phyloP scores from a whole-genome alignment of 2,888 invertebrate species.

The Mesochorus sp. region DNA sequence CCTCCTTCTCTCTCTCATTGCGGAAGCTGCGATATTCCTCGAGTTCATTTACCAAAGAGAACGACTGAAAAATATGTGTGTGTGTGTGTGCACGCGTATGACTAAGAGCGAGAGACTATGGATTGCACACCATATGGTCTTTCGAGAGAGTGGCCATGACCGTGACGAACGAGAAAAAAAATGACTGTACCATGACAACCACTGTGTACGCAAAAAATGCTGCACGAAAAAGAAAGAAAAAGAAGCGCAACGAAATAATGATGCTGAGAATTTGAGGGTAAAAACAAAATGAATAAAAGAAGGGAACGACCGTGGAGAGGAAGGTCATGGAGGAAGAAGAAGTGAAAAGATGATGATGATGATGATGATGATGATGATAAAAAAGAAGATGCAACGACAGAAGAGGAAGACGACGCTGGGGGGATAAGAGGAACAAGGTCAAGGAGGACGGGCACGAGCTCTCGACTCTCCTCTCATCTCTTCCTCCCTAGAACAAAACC shows the following conservation, averaged over 20 bases:
- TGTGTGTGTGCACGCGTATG: slow-evolving; percentile 10
- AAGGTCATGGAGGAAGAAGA: slow-evolving; percentile 54
- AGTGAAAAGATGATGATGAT: neutral
- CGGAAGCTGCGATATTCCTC: slow-evolving; percentile 63
- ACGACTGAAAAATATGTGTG: slow-evolving; percentile 11
- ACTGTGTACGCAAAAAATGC: slow-evolving; percentile 53
- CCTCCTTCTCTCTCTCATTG: slow-evolving; percentile 51
- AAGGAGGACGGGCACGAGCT: slow-evolving; percentile 54
- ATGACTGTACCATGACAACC: slow-evolving; percentile 52
- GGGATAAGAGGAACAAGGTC: slow-evolving; percentile 56
- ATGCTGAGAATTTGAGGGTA: slow-evolving; percentile 50
- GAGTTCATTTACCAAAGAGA: slow-evolving; percentile 20
- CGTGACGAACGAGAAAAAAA: slow-evolving; percentile 55
- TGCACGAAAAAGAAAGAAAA: slow-evolving; percentile 16
- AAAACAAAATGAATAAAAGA: slow-evolving; percentile 51
- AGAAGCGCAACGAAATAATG: slow-evolving; percentile 47
- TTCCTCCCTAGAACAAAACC: slow-evolving; percentile 15
- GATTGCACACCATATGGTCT: slow-evolving; percentile 55
- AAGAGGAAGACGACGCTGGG: slow-evolving; percentile 46
- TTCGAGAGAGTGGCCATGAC: slow-evolving; percentile 53
- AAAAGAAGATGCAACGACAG: slow-evolving; percentile 16
- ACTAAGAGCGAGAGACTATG: neutral
- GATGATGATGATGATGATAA: slow-evolving; percentile 3
- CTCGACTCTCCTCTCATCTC: slow-evolving; percentile 17
- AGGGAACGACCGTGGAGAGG: slow-evolving; percentile 25